Base-by-base conservation (phyloP, 2,113 vertebrate species). In the Stegastes partitus region DNA sequence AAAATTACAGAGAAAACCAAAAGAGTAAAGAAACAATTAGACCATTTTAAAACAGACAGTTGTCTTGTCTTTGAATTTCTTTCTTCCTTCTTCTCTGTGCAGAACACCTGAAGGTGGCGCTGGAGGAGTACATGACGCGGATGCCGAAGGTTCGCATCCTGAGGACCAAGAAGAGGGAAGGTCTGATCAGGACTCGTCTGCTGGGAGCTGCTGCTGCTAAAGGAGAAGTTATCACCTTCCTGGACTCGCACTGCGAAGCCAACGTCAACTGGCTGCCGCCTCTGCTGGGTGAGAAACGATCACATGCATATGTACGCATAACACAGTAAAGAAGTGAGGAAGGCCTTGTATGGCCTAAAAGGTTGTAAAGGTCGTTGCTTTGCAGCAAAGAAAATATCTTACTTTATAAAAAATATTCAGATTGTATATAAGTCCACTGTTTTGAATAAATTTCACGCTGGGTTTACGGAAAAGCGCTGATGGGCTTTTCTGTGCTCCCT, bases 221-320 rank as follows among this genome's bases (percentile, higher is more conserved):
- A 16, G 98, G 97, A 44, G 96, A 97, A 0, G 98, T 99, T 88
- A 97, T 99, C 94, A 99, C 98, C 2, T 99, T 99, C 94, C 93
- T 99, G 81, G 98, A 99, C 77, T 99, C 98, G 0, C 98, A 99
- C 84, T 99, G 98, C 1, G 98, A 99, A 83, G 95, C 97, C 86
- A 99, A 99, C 0, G 95, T 98, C 79, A 99, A 99, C 94, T 99
- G 98, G 98, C 95, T 99, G 34, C 98, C 98, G 0, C 98, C 98
- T 0, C 90, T 99, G 64, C 83, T 99, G 0, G 98, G 98, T 99
- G 74, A 83, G 85, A 3, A 54, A 49, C 47, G 21, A 19, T 21
- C 19, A 50, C 19, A 50, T 7, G 21, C 47, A n/a, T 14, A 16
- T 2, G 15, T 14, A 16, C 2, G 16, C 11, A 15, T 4, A 34